Evolutionary conservation across 2,797 vertebrate species (phyloP).

Genomic region (Myotis findleyi): DNA sequence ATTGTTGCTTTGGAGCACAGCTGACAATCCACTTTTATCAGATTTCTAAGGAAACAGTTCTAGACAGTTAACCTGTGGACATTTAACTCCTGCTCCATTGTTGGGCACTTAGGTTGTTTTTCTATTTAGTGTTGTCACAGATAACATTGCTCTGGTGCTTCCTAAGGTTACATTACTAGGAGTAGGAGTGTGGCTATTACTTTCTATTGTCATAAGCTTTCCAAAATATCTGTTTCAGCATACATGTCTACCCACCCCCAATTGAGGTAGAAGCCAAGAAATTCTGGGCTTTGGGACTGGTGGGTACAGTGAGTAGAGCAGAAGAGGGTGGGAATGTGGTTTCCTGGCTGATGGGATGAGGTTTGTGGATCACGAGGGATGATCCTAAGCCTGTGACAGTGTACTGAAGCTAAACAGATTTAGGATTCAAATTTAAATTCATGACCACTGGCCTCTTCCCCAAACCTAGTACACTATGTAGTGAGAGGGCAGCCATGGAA

Average conservation of each 20-base stretch:
- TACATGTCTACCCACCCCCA: background rate
- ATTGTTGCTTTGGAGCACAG: background rate
- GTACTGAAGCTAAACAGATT: background rate
- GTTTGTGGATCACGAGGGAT: background rate
- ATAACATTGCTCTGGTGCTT: background rate
- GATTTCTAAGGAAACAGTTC: background rate
- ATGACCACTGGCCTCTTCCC: background rate
- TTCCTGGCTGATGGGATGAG: background rate
- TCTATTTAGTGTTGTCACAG: background rate
- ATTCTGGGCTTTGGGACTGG: background rate
- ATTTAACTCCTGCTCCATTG: background rate
- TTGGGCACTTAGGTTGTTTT: conserved; percentile 7
- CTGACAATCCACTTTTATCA: background rate
- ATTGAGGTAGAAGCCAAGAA: background rate
- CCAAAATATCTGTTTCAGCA: background rate
- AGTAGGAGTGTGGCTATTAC: background rate
- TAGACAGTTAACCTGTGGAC: background rate
- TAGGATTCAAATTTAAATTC: background rate
- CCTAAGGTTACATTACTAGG: background rate
- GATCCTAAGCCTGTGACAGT: background rate
- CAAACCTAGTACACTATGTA: background rate
- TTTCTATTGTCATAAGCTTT: conserved; percentile 25
- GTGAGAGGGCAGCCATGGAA: background rate
- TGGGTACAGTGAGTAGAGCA: background rate
- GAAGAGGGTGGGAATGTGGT: background rate